Conservation (phyloP, 2,113 vertebrate species). For the Eidolon helvum region DNA sequence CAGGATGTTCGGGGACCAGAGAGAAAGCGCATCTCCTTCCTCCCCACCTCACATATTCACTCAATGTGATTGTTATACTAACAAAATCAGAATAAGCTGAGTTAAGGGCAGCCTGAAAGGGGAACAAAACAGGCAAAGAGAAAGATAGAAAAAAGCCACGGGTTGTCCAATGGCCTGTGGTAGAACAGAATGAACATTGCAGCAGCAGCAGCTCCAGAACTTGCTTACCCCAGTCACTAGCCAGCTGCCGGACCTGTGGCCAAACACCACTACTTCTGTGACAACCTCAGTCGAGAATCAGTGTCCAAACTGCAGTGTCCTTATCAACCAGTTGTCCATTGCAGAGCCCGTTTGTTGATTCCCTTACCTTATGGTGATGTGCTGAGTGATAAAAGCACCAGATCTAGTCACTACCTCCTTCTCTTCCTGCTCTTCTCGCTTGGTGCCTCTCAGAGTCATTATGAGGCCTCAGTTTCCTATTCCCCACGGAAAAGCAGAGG, state of each 20-base stretch:
- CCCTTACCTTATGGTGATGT: neutral
- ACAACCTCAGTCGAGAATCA: neutral
- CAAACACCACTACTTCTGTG: neutral
- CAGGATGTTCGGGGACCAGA: neutral
- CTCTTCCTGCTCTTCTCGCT: neutral
- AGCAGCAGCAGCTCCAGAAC: neutral
- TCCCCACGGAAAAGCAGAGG: neutral
- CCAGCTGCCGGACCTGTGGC: neutral
- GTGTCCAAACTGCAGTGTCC: neutral
- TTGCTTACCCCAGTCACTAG: neutral
- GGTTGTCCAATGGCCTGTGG: neutral
- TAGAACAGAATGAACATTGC: neutral
- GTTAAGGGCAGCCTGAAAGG: neutral
- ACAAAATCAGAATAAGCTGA: neutral
- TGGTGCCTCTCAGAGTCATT: neutral
- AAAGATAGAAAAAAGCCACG: neutral
- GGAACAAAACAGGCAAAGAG: neutral
- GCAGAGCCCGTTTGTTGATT: neutral
- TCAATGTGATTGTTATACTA: neutral
- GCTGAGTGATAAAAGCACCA: neutral
- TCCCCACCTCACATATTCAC: neutral
- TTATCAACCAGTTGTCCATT: neutral
- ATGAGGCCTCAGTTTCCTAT: neutral
- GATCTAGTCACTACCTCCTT: neutral
- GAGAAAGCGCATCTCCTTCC: neutral